These are phyloP conservation scores for Acleris emargana DNA, from an alignment of 2,888 invertebrate species.

Conservation along the genomic window DNA sequence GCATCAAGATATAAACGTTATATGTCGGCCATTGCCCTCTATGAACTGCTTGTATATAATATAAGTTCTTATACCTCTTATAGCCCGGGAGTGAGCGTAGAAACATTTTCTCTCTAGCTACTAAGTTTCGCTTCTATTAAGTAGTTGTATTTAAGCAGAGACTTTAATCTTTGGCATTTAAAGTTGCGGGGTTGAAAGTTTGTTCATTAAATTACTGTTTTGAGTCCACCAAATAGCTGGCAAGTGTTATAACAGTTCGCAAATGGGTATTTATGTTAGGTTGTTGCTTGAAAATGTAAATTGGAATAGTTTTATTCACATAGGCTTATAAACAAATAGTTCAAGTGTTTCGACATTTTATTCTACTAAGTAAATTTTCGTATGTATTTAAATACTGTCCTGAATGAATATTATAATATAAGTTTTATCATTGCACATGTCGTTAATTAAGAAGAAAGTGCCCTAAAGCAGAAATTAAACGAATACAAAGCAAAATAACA, in stretches of 20 bases:
- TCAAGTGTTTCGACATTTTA: too few relatives aligned
- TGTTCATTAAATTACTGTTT: constrained; percentile 34
- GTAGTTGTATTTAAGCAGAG: constrained; percentile 33
- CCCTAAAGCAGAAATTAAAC: too few relatives aligned
- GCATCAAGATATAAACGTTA: constrained; percentile 1
- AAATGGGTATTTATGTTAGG: constrained; percentile 14
- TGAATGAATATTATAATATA: too few relatives aligned
- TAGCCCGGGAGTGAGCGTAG: not conserved
- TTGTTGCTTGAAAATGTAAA: not conserved
- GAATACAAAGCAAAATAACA: too few relatives aligned
- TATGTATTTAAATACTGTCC: too few relatives aligned
- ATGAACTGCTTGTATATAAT: not conserved
- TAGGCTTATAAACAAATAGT: too few relatives aligned
- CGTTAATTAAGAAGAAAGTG: too few relatives aligned
- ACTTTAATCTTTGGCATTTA: constrained; percentile 34
- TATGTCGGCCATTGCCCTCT: constrained; percentile 11
- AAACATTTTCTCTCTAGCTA: constrained; percentile 21
- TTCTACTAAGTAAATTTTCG: too few relatives aligned
- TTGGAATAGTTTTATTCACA: not conserved
- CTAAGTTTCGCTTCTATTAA: constrained; percentile 32
- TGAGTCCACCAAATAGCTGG: constrained; percentile 17
- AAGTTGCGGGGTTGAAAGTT: constrained; percentile 32
- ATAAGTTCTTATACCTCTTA: not conserved
- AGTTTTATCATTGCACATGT: too few relatives aligned
- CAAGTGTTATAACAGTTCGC: constrained; percentile 14